Conservation (phyloP, 2,113 vertebrate genomes). For the Ochotona curzoniae region DNA sequence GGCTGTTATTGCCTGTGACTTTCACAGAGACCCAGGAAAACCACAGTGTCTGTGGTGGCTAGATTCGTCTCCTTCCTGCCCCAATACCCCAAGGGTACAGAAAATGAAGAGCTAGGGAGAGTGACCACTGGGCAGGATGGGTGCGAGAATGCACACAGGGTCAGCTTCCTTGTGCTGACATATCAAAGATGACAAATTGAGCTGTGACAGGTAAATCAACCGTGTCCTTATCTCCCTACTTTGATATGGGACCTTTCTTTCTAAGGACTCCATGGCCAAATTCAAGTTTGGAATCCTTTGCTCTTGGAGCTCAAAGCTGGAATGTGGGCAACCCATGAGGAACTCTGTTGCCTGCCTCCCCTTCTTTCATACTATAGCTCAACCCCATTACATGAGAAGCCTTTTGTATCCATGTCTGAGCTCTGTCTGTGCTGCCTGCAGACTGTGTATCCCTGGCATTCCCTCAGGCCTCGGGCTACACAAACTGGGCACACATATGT, state of each 20-base stretch:
- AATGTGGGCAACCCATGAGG: background rate
- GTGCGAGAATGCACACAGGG: rapidly evolving
- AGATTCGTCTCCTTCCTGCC: background rate
- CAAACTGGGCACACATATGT: rapidly evolving
- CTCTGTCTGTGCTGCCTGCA: background rate
- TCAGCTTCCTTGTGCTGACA: rapidly evolving
- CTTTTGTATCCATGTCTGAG: background rate
- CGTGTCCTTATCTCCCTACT: background rate
- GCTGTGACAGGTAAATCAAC: background rate
- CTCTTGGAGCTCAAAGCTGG: background rate
- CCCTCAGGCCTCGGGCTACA: background rate
- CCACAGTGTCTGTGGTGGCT: background rate
- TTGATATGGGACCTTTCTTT: background rate
- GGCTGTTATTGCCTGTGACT: background rate
- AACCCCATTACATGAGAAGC: background rate
- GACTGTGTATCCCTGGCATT: background rate
- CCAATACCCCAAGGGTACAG: background rate
- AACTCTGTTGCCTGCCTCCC: rapidly evolving
- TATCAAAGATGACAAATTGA: background rate
- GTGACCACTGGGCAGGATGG: background rate
- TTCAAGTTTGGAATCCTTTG: background rate
- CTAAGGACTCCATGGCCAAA: background rate
- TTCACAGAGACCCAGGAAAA: background rate
- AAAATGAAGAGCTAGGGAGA: background rate
- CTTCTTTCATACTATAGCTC: too few species aligned